These are phyloP conservation scores for Brachionus sp. DNA, from an alignment of 1,140 invertebrate genomes.

Conservation along the genomic window DNA sequence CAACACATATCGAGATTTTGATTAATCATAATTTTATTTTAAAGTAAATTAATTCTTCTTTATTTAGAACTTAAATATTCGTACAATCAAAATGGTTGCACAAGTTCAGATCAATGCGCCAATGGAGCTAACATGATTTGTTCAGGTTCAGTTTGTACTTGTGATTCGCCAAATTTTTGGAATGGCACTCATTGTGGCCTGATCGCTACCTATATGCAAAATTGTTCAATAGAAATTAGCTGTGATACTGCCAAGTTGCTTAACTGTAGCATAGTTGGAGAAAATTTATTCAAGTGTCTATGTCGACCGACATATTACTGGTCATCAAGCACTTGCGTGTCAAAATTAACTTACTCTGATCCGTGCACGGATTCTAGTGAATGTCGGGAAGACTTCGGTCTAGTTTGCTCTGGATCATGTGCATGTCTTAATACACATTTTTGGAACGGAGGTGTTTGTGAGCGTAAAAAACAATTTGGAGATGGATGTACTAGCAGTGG, in stretches of 20 bases:
- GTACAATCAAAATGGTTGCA: constrained; percentile 21
- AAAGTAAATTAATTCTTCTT: background rate
- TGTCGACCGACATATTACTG: constrained; percentile 28
- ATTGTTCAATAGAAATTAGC: background rate
- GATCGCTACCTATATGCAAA: background rate
- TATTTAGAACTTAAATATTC: background rate
- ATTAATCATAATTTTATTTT: too few relatives aligned
- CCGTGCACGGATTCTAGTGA: background rate
- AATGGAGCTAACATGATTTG: background rate
- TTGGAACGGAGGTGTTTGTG: background rate
- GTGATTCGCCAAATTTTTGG: background rate
- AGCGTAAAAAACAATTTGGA: background rate
- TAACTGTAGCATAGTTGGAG: background rate
- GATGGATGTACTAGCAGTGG: background rate
- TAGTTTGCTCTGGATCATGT: background rate
- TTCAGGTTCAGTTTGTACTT: background rate
- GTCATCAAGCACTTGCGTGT: background rate
- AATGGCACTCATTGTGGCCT: background rate
- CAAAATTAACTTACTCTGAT: background rate
- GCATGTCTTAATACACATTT: background rate
- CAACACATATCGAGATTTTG: too few relatives aligned
- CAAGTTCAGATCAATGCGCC: background rate
- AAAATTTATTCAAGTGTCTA: constrained; percentile 32
- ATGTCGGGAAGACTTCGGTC: background rate
- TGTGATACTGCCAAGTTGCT: constrained; percentile 29